Base-by-base conservation (phyloP, 2,888 invertebrate species). In the Pterostichus madidus region DNA sequence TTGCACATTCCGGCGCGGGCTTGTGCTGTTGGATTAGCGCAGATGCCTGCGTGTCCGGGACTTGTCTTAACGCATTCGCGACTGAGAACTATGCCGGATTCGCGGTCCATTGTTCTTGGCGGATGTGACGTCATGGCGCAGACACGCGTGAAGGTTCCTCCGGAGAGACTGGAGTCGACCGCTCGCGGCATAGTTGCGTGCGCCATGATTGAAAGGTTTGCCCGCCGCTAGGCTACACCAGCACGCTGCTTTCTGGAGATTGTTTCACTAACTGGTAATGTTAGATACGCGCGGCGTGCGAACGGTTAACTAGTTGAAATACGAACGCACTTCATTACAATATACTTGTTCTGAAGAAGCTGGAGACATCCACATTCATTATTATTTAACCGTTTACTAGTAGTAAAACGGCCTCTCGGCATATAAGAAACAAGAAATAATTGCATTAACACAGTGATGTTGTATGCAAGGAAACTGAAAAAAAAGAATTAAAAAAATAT, bases 11-110 rank as follows among this genome's bases (percentile, higher is more conserved):
- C 75, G 75, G 73, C 44, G 17, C 15, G n/a, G 31, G 8, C 52
- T 52, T 49, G 73, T 13, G 17, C 15, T 7, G 49, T 2, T 53
- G 52, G 75, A 52, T 31, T 53, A 49, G 10, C 35, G 52, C 52
- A 75, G 75, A 75, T 75, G 75, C 75, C 75, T 49, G 75, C 32
- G 52, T 52, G 75, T 71, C 68, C 68, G 68, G 39, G 68, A 71
- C 68, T 52, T 53, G 52, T 75, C 75, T 75, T 75, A 75, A 53
- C 75, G 75, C 75, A 8, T 61, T 71, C 68, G 68, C 68, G 68
- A 71, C 68, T 17, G 32, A 44, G 39, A 75, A 75, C 31, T 75
- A 75, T 75, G 75, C 75, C 52, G 75, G 75, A 39, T 32, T 31
- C 64, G 35, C 64, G 64, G 49, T 75, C 75, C 52, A 75, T 75